Conservation (phyloP, 2,888 invertebrate species). For the Tetragonisca angustula region DNA sequence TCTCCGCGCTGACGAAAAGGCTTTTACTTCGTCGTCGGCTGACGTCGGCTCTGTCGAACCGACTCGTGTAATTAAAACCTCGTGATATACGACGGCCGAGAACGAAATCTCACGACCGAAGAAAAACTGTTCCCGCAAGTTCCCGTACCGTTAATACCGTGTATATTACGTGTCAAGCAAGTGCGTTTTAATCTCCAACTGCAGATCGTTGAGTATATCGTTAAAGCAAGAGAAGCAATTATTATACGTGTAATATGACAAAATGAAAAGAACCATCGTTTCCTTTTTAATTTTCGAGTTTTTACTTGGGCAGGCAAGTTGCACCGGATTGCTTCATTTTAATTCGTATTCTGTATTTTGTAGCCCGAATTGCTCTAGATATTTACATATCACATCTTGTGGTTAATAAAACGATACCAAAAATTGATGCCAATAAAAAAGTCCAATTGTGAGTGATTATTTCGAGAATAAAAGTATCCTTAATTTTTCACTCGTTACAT, state of each 20-base stretch:
- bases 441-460: too few relatives aligned
- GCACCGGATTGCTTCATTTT: not conserved
- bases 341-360: not conserved
- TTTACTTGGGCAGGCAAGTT: not conserved
- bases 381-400: too few relatives aligned
- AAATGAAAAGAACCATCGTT: not conserved
- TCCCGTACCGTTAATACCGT: not conserved
- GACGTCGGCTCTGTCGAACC: constrained; percentile 25
- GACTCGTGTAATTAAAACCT: constrained; percentile 30
- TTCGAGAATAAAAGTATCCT: too few relatives aligned
- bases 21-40: constrained; percentile 30
- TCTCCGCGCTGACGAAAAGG: constrained; percentile 31
- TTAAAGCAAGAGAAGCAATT: not conserved
- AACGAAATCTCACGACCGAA: constrained; percentile 1
- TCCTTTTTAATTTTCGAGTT: not conserved
- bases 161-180: not conserved
- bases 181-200: not conserved
- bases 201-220: not conserved
- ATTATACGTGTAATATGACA: not conserved
- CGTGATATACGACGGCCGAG: not conserved
- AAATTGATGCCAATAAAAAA: too few relatives aligned
- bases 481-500: too few relatives aligned
- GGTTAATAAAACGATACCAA: too few relatives aligned
- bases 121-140: not conserved
- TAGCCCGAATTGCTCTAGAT: too few relatives aligned